Base-by-base conservation (phyloP, 2,888 invertebrate species). In the Limnephilus marmoratus region DNA sequence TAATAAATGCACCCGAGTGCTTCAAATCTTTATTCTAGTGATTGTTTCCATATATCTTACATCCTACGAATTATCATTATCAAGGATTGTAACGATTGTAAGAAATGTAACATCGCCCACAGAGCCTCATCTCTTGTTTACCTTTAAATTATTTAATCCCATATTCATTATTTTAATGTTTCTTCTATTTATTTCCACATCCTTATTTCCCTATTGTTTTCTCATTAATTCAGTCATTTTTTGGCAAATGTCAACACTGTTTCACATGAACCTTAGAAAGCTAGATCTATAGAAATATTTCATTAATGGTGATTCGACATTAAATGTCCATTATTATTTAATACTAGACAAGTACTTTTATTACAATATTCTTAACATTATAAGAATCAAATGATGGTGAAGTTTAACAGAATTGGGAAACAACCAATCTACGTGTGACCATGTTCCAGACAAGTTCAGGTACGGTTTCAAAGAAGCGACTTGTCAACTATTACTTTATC, bases 211-310 rank as follows among this genome's bases (percentile, higher is more conserved):
- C 83, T 90, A 90, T 85, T 90, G 83, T 90, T 85, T 85, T 90
- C 90, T 49, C 90, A 88, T 82, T 45, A 85, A 80, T 92, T 92
- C 92, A 92, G 92, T 92, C 92, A 83, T 90, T 89, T 90, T 92
- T 92, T 92, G 92, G 92, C 92, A 92, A 92, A 92, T 85, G 89
- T 91, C 91, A 91, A 92, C 90, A 90, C 53, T 91, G 85, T 85
- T 53, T 85, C 82, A 83, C 86, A 49, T 89, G 49, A 82, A 91
- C 86, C 86, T 91, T 81, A 81, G 45, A 24, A 87, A 81, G 49
- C 81, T 87, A 81, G n/a, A 89, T 24, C 80, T 89, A 34, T 83
- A 88, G 83, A 90, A 83, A 90, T 37, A 85, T 90, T 53, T 85
- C 18, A 31, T 90, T 34, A 82, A 90, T 85, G 90, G 90, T 90